phyloP scores from a whole-genome alignment of 2,113 vertebrate genomes.

The Semicossyphus pulcher region DNA sequence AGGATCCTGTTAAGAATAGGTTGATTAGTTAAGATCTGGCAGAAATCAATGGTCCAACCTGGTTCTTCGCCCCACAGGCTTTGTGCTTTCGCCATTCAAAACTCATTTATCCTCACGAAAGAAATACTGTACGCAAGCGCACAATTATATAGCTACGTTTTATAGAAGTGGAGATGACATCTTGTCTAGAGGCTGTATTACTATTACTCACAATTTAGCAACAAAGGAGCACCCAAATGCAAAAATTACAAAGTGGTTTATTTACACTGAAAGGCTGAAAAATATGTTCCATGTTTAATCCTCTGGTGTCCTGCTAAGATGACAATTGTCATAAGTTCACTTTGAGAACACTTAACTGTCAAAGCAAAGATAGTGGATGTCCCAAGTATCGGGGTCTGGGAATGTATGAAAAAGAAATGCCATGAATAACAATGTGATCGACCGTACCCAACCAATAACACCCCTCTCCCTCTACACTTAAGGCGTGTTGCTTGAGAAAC shows the following conservation, averaged over 20 bases:
- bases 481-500: not conserved
- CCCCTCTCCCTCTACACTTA: not conserved
- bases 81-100: not conserved
- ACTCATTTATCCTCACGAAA: not conserved
- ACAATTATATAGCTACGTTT: no score
- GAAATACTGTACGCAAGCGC: not conserved
- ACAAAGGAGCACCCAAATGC: not conserved
- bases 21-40: not conserved
- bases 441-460: not conserved
- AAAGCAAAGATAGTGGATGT: not conserved
- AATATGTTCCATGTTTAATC: not conserved
- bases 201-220: not conserved
- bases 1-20: no score
- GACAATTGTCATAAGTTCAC: not conserved
- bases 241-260: no score
- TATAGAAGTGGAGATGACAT: no score
- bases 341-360: no score
- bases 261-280: constrained; percentile 8
- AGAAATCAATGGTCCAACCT: not conserved
- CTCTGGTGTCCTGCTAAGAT: not conserved
- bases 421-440: not conserved
- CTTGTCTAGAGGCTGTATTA: not conserved
- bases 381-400: not conserved
- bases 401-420: not conserved
- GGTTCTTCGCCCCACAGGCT: no score